Base-by-base conservation (phyloP, 2,888 invertebrate species). In the Tenodera sinensis region DNA sequence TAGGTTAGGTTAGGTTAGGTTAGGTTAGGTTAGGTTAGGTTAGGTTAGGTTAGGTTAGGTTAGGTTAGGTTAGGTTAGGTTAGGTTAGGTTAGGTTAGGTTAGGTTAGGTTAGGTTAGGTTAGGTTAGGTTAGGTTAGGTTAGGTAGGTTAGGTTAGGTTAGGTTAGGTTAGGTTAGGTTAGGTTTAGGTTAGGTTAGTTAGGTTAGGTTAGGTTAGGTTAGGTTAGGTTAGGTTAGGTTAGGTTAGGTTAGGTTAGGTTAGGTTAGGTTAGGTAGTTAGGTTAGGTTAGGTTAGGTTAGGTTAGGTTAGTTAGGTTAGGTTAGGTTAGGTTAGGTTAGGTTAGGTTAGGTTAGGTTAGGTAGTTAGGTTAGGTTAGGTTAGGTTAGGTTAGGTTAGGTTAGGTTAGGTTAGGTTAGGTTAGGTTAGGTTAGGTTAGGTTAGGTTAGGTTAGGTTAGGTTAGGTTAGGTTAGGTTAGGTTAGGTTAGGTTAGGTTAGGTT, bases 391-490 rank as follows among this genome's bases (percentile, higher is more conserved):
- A 86, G 15, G 86, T 86, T 86, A 86, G 81, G 87, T 54, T 85
- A 81, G 81, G 87, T 87, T 81, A 81, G 81, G 87, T 87, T 87
- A 54, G 30, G 88, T 88, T 88, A 88, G 28, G 88, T 88, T 84
- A 88, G 84, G 88, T 88, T 88, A 88, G 28, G 88, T 84, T 88
- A 88, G 84, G 88, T 84, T 83, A 14, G 42, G 47, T 81, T 81
- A 47, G 30, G 71, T 71, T 83, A 83, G 83, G 27, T 83, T 15
- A 20, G 83, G n/a, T 83, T 34, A 34, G 34, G 34, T 34, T 91
- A 91, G 91, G 91, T 92, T 91, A 89, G 91, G 91, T 91, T 90
- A 34, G 34, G 42, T 42, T 42, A 42, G 42, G 42, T 42, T 42
- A 42, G 42, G 42, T 42, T 42, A 42, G 42, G 42, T 42, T 42